phyloP scores from a whole-genome alignment of 1,140 invertebrate species.

The Drosophila hydei region DNA sequence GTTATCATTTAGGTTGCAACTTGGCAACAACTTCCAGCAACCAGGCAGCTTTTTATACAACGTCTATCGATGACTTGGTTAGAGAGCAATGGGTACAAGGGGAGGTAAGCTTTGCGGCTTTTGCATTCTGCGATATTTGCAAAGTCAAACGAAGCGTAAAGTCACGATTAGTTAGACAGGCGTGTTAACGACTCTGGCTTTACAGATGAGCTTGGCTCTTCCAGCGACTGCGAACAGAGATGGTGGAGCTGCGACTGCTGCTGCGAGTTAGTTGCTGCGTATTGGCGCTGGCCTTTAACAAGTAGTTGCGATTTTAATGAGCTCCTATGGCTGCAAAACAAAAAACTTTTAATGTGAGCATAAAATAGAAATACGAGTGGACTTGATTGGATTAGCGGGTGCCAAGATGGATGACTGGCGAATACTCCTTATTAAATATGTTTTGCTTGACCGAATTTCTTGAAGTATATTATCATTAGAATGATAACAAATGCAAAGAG shows the following conservation, averaged over 20 bases:
- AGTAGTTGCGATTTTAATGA: conserved; percentile 75
- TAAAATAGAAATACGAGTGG: conserved; percentile 24
- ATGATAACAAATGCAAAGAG: too few species aligned
- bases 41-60: conserved; percentile 54
- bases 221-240: too few species aligned
- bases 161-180: conserved; percentile 84
- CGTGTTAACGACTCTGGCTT: conserved; percentile 74
- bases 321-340: conserved; percentile 66
- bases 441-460: too few species aligned
- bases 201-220: conserved; percentile 6
- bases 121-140: conserved; percentile 76
- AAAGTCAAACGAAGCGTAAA: conserved; percentile 84
- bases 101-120: conserved; percentile 19
- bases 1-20: conserved; percentile 67
- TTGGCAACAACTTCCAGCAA: conserved; percentile 38
- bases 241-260: background rate
- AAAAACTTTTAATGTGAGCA: conserved; percentile 73
- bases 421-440: too few species aligned
- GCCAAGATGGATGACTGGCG: too few species aligned
- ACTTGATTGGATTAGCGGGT: too few species aligned
- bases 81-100: background rate
- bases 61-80: conserved; percentile 62
- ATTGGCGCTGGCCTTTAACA: conserved; percentile 40
- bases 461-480: too few species aligned
- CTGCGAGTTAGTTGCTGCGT: conserved; percentile 51